Percentiles rank a stretch among this genome's conserved stretches.
phyloP scores from a whole-genome alignment of 2,113 vertebrate genomes.

The Halcyon senegalensis region DNA sequence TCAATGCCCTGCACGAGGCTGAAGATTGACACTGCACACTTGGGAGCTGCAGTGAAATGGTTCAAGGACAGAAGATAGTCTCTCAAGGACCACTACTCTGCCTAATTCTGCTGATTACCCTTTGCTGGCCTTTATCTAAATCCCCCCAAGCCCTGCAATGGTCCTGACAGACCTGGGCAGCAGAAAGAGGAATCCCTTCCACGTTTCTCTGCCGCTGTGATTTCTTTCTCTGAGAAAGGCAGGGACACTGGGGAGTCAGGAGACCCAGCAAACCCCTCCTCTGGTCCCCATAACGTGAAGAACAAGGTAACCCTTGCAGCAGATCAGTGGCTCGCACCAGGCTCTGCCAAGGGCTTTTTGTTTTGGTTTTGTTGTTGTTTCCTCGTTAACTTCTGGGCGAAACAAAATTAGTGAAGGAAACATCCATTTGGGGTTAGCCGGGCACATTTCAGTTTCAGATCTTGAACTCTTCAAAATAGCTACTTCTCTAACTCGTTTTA shows the following conservation, averaged over 20 bases:
- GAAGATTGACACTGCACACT: not conserved
- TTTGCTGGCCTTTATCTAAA: not conserved
- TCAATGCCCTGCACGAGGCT: not conserved
- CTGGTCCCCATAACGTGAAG: not conserved
- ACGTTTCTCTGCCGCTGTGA: not conserved
- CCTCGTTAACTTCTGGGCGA: not conserved
- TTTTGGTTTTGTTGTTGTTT: not conserved
- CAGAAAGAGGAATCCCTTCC: not conserved
- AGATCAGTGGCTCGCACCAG: not conserved
- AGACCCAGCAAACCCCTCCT: not conserved
- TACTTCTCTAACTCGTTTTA: not conserved
- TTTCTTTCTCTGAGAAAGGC: not conserved
- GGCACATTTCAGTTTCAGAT: not conserved
- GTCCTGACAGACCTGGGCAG: not conserved
- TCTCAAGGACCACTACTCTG: not conserved
- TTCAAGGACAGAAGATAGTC: not conserved
- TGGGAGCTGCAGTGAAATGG: not conserved
- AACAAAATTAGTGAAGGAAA: not conserved
- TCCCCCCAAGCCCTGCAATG: not conserved
- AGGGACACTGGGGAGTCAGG: not conserved
- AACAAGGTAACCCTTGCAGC: not conserved
- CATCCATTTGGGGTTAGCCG: not conserved
- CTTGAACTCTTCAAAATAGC: not conserved
- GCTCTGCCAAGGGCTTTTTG: not conserved
- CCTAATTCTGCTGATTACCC: not conserved